Percentiles rank a stretch among this genome's conserved stretches.
Evolutionary conservation across 2,113 vertebrate genomes (phyloP).

Genomic region (Cyanistes caeruleus): DNA sequence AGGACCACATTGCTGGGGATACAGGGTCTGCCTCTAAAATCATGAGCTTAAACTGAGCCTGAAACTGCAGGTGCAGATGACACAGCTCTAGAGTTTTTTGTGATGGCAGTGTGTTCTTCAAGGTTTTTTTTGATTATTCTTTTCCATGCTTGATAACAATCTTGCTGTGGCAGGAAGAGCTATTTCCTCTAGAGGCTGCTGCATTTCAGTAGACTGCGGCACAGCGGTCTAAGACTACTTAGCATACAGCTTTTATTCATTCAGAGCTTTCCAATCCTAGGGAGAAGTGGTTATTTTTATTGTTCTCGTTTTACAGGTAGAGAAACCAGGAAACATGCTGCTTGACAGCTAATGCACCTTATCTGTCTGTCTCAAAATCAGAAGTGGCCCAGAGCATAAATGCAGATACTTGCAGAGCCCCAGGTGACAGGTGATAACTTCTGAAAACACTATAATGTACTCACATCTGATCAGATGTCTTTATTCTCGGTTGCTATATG

Average conservation of each 20-base stretch:
- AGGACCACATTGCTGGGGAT: neutral
- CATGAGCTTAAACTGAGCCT: neutral
- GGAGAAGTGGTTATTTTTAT: neutral
- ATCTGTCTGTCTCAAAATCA: neutral
- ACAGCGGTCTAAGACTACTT: neutral
- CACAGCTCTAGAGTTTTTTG: neutral
- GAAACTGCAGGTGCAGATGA: neutral
- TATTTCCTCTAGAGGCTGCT: neutral
- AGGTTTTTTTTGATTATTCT: neutral
- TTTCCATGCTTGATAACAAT: neutral
- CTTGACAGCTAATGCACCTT: neutral
- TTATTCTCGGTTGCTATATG: neutral
- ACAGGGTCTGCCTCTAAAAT: neutral
- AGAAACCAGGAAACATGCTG: neutral
- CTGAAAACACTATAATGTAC: neutral
- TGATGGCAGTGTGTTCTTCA: neutral
- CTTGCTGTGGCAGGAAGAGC: neutral
- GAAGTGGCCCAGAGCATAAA: neutral
- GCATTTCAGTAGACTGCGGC: neutral
- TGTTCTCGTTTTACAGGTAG: neutral
- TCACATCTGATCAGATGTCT: neutral
- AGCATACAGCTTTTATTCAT: neutral
- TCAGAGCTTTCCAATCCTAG: neutral
- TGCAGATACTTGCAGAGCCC: neutral
- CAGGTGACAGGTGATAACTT: neutral